These are phyloP conservation scores for Xanthorhoe designata DNA, from an alignment of 2,888 invertebrate species.

Conservation along the genomic window DNA sequence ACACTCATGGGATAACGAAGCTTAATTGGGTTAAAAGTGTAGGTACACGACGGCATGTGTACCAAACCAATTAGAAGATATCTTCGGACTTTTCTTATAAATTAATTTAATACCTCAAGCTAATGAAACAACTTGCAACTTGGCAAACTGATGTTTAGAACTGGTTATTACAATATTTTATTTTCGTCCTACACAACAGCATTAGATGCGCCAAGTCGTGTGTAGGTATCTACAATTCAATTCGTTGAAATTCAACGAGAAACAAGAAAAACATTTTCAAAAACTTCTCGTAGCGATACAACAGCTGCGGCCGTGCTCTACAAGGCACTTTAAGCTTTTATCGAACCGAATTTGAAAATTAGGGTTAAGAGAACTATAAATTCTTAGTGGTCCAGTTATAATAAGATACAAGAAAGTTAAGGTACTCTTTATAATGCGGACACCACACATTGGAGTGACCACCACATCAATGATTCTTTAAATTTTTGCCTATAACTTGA, in stretches of 20 bases:
- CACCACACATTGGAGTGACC: no score
- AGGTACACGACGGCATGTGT: not conserved
- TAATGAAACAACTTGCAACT: slow-evolving; percentile 22
- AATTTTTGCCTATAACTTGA: no score
- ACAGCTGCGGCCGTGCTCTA: slow-evolving; percentile 14
- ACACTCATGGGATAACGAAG: slow-evolving; percentile 34
- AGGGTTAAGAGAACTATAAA: no score
- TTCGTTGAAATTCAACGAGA: not conserved
- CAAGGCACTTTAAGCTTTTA: slow-evolving; percentile 1
- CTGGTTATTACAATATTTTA: no score
- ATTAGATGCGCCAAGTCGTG: no score
- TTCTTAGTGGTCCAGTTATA: no score
- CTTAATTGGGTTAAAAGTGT: slow-evolving; percentile 31
- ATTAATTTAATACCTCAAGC: slow-evolving; percentile 6
- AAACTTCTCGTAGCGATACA: not conserved
- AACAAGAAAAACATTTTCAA: not conserved
- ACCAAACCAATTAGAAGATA: slow-evolving; percentile 15
- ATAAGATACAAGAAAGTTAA: no score
- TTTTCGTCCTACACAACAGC: no score
- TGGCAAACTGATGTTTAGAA: slow-evolving; percentile 20
- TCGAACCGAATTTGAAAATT: not conserved
- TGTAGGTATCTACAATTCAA: no score
- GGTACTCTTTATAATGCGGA: no score
- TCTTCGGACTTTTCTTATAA: slow-evolving; percentile 17
- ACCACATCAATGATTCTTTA: no score